phyloP scores from a whole-genome alignment of 1,140 invertebrate genomes.

The Macrobrachium nipponense region DNA sequence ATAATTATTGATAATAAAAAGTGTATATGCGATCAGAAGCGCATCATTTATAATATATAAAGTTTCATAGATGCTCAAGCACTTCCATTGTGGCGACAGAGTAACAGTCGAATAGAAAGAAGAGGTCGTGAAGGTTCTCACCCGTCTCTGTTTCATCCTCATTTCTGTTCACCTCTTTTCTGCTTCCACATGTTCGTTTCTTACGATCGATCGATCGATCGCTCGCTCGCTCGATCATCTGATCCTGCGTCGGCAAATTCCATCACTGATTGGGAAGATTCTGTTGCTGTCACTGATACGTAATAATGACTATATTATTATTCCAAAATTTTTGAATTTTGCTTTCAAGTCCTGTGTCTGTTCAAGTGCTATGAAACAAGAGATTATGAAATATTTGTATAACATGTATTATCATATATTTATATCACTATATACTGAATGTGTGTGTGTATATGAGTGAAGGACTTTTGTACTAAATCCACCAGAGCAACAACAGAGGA shows the following conservation, averaged over 20 bases:
- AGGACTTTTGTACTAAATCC: conserved; percentile 59
- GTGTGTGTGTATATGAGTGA: conserved; percentile 41
- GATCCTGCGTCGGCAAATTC: too few species aligned
- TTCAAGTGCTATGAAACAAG: conserved; percentile 34
- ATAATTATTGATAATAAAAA: conserved; percentile 26
- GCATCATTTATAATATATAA: conserved; percentile 28
- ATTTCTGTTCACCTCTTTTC: too few species aligned
- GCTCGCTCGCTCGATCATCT: too few species aligned
- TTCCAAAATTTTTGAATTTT: too few species aligned
- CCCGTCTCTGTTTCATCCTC: conserved; percentile 15
- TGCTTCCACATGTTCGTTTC: too few species aligned
- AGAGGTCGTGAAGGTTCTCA: not conserved
- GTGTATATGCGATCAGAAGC: conserved; percentile 26
- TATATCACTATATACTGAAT: conserved; percentile 25
- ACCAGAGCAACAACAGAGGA: conserved; percentile 42
- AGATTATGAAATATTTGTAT: conserved; percentile 46
- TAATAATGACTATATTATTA: too few species aligned
- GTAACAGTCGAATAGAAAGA: not conserved
- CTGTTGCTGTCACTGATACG: too few species aligned
- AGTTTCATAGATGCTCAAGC: conserved; percentile 25
- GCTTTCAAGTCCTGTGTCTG: conserved; percentile 22
- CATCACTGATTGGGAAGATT: too few species aligned
- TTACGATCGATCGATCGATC: too few species aligned
- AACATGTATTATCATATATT: conserved; percentile 31
- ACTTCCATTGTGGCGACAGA: conserved; percentile 28